A percentile compares a stretch with the other conserved stretches of the same genome.
Evolutionary conservation across 2,113 vertebrate species (phyloP).

Genomic region (Meleagris gallopavo): DNA sequence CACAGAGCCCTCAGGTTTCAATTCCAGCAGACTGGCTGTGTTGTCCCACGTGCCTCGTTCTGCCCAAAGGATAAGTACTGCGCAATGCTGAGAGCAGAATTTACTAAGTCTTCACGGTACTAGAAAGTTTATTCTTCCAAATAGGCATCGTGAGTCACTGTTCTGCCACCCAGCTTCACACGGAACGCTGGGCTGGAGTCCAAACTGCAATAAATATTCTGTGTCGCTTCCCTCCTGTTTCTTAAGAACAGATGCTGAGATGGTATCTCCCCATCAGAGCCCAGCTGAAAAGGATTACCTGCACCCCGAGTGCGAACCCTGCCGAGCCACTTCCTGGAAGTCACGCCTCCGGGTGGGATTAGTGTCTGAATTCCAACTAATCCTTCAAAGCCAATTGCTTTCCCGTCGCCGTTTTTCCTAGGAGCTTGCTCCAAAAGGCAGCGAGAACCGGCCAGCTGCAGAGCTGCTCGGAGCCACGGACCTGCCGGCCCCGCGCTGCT

Average conservation of each 20-base stretch:
- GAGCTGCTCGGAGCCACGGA: no score
- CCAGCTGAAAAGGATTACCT: background rate
- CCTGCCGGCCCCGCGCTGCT: no score
- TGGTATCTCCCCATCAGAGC: background rate
- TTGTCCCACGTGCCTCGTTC: background rate
- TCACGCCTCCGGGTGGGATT: fast-evolving
- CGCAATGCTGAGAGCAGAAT: background rate
- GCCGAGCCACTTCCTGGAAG: background rate
- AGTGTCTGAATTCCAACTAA: background rate
- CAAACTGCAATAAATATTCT: background rate
- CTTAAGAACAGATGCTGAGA: background rate
- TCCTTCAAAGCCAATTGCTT: background rate
- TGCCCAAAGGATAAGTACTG: background rate
- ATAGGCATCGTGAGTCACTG: fast-evolving
- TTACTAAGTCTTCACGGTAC: background rate
- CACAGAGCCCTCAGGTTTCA: background rate
- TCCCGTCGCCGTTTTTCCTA: background rate
- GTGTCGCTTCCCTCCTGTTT: fast-evolving
- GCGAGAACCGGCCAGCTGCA: background rate
- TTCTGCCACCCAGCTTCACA: background rate
- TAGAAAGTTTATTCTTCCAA: background rate
- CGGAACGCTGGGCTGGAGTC: background rate
- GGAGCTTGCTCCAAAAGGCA: background rate
- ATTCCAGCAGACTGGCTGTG: background rate
- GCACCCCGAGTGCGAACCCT: fast-evolving